Evolutionary conservation across 1,140 invertebrate species (phyloP), one percentile per base, ranked within the genome.

Genomic region (Drosophila pachea): DNA sequence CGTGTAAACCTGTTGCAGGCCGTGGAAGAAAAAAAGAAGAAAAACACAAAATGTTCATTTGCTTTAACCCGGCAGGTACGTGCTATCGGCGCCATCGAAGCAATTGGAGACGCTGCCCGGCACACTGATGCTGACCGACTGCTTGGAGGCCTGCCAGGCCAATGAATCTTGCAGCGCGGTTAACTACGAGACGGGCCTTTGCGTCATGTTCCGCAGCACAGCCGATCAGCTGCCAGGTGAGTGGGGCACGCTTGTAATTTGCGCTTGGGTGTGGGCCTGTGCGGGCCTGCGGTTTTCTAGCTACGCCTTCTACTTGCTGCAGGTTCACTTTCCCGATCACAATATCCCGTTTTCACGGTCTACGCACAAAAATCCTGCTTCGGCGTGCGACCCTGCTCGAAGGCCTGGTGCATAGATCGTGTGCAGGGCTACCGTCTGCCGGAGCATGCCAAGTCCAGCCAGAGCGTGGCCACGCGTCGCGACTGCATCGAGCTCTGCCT

Each of bases 101-200:
- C 94, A 97, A 78, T 91, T 97, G 62, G 95, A 97, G 90, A 95
- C 95, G 67, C 94, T 97, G 89, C 95, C 96, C 16, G 96, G 96
- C 67, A 97, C 95, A 48, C 91, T 98, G 63, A 96, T 97, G 94
- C 91, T 98, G 78, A 96, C 95, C 82, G 96, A 98, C 90, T 98
- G 97, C 91, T 92, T 98, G 67, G 95, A 97, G 90, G 94, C 94
- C 77, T 98, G 97, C 91, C 95, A 96, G 89, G 92, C 92, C 75
- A 97, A 97, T 91, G 93, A 95, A 90, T 94, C 94, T 73, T 98
- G 97, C 91, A 93, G 94, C 84, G 93, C 96, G 60, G 95, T 97
- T 90, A 98, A 98, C 92, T 98, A 97, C 91, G 97, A 98, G 91
- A 98, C 97, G 49, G 97, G 97, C 45, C 93, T 98, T 11, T 98